Evolutionary conservation across 2,888 invertebrate species (phyloP).

Genomic region (Zhuqinia jingwanae): DNA sequence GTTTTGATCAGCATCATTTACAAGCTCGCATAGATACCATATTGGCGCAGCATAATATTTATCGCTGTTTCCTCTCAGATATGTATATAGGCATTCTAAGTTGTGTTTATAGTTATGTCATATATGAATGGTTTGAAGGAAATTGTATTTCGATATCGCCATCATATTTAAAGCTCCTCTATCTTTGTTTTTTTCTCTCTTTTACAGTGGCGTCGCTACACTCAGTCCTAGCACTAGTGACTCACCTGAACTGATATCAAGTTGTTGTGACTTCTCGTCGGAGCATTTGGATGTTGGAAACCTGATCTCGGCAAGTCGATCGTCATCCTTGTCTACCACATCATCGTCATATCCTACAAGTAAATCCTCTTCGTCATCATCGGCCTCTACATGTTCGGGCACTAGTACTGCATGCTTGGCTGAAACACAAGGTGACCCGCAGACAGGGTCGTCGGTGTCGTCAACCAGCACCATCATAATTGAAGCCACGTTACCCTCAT

Average conservation of each 20-base stretch:
- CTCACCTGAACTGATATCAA: conserved; percentile 76
- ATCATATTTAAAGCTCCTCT: too few relatives aligned
- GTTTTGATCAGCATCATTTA: conserved; percentile 4
- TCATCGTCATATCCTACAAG: conserved; percentile 52
- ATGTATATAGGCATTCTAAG: background rate
- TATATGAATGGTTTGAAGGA: background rate
- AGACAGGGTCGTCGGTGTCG: conserved; percentile 48
- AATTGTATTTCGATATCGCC: background rate
- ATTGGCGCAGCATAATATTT: too few relatives aligned
- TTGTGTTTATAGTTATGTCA: too few relatives aligned
- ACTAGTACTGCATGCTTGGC: conserved; percentile 61
- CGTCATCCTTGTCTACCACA: conserved; percentile 60
- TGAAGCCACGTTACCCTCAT: conserved; percentile 79
- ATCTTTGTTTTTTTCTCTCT: conserved; percentile 40
- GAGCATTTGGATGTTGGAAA: conserved; percentile 75
- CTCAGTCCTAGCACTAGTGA: conserved; percentile 77
- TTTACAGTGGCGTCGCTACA: conserved; percentile 76
- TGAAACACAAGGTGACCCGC: conserved; percentile 65
- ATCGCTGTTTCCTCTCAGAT: too few relatives aligned
- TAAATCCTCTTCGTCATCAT: conserved; percentile 69
- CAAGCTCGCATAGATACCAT: too few relatives aligned
- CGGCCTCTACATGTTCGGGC: conserved; percentile 60
- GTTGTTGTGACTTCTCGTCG: conserved; percentile 76
- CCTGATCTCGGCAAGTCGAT: conserved; percentile 70
- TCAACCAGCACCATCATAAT: conserved; percentile 62